A percentile compares a stretch with the other conserved stretches of the same genome.
Evolutionary conservation across 2,797 vertebrate genomes (phyloP).

Genomic region (Poecilia wingei): DNA sequence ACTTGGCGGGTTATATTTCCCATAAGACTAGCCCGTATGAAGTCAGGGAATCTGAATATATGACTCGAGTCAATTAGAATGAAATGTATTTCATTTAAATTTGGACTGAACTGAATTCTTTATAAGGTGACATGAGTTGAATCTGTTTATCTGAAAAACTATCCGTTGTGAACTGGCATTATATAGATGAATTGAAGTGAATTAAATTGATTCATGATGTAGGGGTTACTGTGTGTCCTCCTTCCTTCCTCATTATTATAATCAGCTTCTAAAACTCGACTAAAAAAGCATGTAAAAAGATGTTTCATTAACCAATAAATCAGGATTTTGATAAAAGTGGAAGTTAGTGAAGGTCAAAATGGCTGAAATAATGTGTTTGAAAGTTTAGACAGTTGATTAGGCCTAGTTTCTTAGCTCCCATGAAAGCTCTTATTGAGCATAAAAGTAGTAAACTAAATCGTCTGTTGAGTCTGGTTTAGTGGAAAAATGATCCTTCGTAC

Average conservation of each 20-base stretch:
- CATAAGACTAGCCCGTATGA: not conserved
- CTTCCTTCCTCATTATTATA: slow-evolving; percentile 48
- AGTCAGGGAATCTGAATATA: not conserved
- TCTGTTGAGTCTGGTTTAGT: not conserved
- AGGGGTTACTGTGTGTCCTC: not conserved
- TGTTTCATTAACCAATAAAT: slow-evolving; percentile 61
- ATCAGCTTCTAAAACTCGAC: slow-evolving; percentile 39
- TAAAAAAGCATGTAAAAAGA: slow-evolving; percentile 45
- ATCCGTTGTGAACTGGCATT: not conserved
- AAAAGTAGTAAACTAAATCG: not conserved
- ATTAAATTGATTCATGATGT: not conserved
- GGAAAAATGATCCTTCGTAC: not conserved
- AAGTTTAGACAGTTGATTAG: slow-evolving; percentile 24
- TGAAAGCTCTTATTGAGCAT: not conserved
- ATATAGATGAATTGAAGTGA: not conserved
- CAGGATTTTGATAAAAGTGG: slow-evolving; percentile 48
- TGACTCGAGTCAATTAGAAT: not conserved
- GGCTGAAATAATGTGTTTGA: slow-evolving; percentile 40
- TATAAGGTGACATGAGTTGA: not conserved
- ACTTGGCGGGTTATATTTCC: not conserved
- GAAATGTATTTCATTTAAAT: not conserved
- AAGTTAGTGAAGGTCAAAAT: slow-evolving; percentile 60
- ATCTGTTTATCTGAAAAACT: not conserved
- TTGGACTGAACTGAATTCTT: not conserved
- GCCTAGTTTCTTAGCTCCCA: not conserved